Percentiles rank a stretch among this genome's conserved stretches.
phyloP scores from a whole-genome alignment of 2,888 invertebrate species.

The Deilephila elpenor region DNA sequence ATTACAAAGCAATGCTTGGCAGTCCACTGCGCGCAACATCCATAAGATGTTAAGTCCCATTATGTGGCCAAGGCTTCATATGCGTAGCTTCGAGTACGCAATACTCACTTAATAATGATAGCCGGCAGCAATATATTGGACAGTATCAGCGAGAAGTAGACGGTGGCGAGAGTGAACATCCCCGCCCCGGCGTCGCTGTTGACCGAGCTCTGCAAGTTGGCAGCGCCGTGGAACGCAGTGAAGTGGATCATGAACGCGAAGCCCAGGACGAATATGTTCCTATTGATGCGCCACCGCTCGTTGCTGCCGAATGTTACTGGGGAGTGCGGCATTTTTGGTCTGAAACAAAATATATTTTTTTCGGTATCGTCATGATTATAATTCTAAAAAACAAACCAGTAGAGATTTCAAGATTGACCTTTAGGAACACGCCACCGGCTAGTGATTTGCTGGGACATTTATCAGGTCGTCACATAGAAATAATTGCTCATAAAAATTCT shows the following conservation, averaged over 20 bases:
- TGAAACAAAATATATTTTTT: slow-evolving; percentile 32
- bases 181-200: slow-evolving; percentile 93
- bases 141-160: slow-evolving; percentile 94
- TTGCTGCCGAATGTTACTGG: slow-evolving; percentile 78
- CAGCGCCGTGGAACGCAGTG: slow-evolving; percentile 95
- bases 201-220: slow-evolving; percentile 93
- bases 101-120: slow-evolving; percentile 90
- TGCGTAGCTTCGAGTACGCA: no score
- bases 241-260: slow-evolving; percentile 96
- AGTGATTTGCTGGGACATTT: no score
- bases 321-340: slow-evolving; percentile 55
- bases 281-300: slow-evolving; percentile 91
- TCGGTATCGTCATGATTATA: no score
- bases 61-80: no score
- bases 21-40: no score
- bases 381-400: no score
- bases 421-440: no score
- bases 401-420: no score
- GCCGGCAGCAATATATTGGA: slow-evolving; percentile 96
- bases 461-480: no score
- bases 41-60: no score
- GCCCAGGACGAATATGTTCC: slow-evolving; percentile 93
- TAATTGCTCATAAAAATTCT: no score
- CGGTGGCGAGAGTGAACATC: slow-evolving; percentile 92
- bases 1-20: no score